Evolutionary conservation across 2,113 vertebrate species (phyloP).

Genomic region (Aegithalos caudatus): DNA sequence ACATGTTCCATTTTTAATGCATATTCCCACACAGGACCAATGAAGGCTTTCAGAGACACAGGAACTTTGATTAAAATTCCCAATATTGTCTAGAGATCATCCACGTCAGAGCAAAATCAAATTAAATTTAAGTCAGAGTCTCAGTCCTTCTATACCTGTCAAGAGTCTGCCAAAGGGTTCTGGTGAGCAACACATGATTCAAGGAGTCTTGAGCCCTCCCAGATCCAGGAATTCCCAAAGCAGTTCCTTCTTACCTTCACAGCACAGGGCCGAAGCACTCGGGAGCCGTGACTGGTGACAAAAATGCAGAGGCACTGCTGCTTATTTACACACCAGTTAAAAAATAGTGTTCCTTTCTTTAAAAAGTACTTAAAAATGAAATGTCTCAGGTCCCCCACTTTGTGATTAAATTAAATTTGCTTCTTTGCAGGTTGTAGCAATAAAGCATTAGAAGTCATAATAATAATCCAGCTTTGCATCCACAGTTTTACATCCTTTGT

Average conservation of each 20-base stretch:
- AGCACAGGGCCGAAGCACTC: background rate
- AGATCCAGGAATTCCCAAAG: background rate
- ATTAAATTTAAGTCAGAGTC: background rate
- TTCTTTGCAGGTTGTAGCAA: background rate
- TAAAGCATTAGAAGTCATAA: constrained; percentile 56
- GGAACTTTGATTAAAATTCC: background rate
- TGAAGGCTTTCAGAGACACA: background rate
- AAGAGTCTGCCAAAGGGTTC: background rate
- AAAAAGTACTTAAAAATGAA: constrained; percentile 45
- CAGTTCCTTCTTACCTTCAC: background rate
- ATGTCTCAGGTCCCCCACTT: background rate
- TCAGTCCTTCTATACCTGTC: background rate
- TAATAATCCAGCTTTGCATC: constrained; percentile 89
- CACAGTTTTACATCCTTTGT: constrained; percentile 94
- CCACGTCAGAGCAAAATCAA: constrained; percentile 21
- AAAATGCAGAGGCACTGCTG: background rate
- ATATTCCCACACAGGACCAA: background rate
- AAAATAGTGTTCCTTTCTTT: background rate
- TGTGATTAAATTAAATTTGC: background rate
- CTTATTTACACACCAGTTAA: background rate
- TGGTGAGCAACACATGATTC: background rate
- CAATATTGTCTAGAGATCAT: background rate
- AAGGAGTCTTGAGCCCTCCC: background rate
- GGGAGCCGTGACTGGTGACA: background rate
- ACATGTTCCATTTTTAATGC: background rate